These are phyloP conservation scores for Trogon melanurus DNA, from an alignment of 2,113 vertebrate species.

Conservation along the genomic window DNA sequence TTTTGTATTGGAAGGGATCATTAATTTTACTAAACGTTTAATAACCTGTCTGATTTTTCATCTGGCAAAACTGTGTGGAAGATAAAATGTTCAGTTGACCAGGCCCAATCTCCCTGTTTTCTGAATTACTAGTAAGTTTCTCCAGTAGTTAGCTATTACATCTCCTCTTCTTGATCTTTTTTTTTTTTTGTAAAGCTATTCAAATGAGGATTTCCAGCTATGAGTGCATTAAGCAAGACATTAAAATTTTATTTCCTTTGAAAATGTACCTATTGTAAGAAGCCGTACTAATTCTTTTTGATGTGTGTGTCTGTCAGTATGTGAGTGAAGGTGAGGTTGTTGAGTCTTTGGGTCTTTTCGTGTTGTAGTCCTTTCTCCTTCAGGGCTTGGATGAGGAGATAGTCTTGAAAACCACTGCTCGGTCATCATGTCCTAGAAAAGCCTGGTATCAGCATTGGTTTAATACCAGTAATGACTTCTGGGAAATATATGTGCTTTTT, in stretches of 20 bases:
- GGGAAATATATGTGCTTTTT: neutral
- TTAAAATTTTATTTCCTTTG: neutral
- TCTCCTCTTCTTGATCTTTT: neutral
- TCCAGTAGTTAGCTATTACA: neutral
- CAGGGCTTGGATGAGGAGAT: neutral
- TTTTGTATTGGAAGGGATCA: neutral
- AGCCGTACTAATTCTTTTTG: neutral
- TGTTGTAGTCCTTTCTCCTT: neutral
- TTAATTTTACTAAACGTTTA: slow-evolving; percentile 5
- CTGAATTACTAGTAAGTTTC: neutral
- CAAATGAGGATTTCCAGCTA: neutral
- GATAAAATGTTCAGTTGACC: neutral
- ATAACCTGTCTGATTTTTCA: neutral
- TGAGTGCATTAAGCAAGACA: neutral
- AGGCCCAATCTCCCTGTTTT: neutral
- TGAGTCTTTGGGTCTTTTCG: neutral
- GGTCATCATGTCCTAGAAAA: neutral
- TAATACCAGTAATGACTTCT: neutral
- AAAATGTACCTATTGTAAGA: neutral
- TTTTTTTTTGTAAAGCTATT: neutral
- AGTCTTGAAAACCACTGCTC: neutral
- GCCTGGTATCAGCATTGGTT: neutral
- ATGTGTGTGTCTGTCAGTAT: fast-evolving
- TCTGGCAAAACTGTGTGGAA: neutral
- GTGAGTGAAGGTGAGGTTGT: neutral